Base-by-base conservation (phyloP, 37 sponge, comb jelly and placozoan genomes). In the Halichondria panicea region DNA sequence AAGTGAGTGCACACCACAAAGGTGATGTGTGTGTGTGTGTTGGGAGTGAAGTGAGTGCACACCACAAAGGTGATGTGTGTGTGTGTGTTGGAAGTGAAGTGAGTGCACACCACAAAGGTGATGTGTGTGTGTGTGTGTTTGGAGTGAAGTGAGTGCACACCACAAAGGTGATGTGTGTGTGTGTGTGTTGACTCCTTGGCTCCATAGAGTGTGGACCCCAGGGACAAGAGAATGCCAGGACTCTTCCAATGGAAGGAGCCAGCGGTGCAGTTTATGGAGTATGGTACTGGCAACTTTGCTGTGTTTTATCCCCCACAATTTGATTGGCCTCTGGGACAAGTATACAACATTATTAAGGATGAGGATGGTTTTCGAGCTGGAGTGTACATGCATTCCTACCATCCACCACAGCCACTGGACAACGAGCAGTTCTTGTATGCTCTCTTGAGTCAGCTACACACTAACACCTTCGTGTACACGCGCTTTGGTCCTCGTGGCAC, bases 401-500 rank as follows among this genome's bases (percentile, higher is more conserved):
- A 64, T n/a, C 88, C 93, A 6, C 82, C 86, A 0, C 36, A 19
- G 0, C 93, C 93, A 0, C 22, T 55, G 15, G 38, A 41, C 46
- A 72, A 73, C 38, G 83, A 88, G 36, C 55, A 38, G 0, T 50
- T 93, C 13, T 55, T 95, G 31, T 63, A 83, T 45, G 43, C 77
- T 12, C 76, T 95, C 12, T 79, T 95, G 72, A 46, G 81, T 15
- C 88, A 87, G 84, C 79, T 95, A 41, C 96, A 95, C 53, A 66
- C 78, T 4, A 77, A 88, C 31, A 62, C 74, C 0, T 95, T 95
- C 67, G 52, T 95, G 22, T 62, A 85, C 25, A 74, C 57, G 5
- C 64, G 96, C 8, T 95, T 95, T 82, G 91, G 88, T 6, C 96
- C 96, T 34, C 66, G 76, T 3, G 96, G 96, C 8, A 86, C 77